Conservation (phyloP, 2,113 vertebrate genomes). For the Nycticorax nycticorax region DNA sequence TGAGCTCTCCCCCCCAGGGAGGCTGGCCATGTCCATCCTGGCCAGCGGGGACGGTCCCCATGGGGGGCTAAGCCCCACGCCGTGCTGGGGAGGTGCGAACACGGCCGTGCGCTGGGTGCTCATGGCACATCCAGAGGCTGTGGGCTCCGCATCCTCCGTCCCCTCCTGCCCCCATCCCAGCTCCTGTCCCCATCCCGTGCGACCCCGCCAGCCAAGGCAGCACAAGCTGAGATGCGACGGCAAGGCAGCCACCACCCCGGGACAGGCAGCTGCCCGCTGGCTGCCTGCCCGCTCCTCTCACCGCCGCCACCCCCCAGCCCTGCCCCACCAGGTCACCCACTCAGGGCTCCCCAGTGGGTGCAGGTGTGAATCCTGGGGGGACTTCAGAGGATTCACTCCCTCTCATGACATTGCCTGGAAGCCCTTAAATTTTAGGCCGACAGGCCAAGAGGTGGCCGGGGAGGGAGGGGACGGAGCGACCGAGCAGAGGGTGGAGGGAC, state of each 20-base stretch:
- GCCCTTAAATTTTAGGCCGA: not conserved
- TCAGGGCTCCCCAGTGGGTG: accelerated
- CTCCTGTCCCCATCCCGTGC: not conserved
- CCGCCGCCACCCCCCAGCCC: not conserved
- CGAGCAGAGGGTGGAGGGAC: accelerated
- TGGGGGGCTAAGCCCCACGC: accelerated
- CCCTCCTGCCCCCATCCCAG: not conserved
- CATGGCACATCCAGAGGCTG: accelerated
- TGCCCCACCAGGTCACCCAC: not conserved
- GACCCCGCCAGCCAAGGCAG: not conserved
- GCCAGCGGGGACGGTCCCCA: accelerated
- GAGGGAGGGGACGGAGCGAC: not conserved
- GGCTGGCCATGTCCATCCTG: accelerated
- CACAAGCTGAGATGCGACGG: accelerated
- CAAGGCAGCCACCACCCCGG: accelerated
- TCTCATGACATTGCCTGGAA: not conserved
- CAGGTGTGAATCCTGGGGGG: accelerated
- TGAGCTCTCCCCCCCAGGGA: not conserved
- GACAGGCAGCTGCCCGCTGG: not conserved
- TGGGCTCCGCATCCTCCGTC: not conserved
- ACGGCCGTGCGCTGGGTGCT: accelerated
- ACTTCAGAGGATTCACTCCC: not conserved
- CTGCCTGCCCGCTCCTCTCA: not conserved
- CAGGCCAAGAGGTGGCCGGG: accelerated
- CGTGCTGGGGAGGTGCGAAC: accelerated